Evolutionary conservation across 2,888 invertebrate genomes (phyloP), one percentile per base, ranked within the genome.

Genomic region (Orthonevra nobilis): DNA sequence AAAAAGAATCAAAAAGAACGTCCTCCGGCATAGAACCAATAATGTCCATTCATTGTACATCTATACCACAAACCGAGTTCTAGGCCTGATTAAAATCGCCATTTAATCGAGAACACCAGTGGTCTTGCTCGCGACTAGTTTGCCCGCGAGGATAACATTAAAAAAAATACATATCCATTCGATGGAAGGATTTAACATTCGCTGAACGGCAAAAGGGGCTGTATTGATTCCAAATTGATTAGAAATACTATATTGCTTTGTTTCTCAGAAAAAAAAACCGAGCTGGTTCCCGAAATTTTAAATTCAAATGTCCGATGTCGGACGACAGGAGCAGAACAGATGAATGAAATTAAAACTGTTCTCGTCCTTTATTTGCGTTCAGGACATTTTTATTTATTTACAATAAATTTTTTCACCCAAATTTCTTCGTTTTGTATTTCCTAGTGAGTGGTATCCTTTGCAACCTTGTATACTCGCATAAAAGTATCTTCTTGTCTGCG

Each of bases 21-120:
- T 14, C 42, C 20, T 20, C 14, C n/a, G n/a, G 3, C 14, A 38
- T 1, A 9, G 28, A 40, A 26, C 40, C 38, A 60, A 44, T 23
- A 20, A 36, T 48, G 17, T 36, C 28, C 12, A 10, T 20, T 63
- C 28, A 38, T 48, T 48, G 23, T 63, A 12, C n/a, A n/a, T n/a
- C n/a, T n/a, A n/a, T 50, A 36, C 6, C 7, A 38, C 14, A 48
- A 19, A 48, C 26, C 48, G 19, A 38, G 36, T 14, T 30, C n/a
- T 14, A 50, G 42, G 2, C 10, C 1, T 9, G 14, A 40, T 50
- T 30, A 40, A 63, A 63, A 50, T 30, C 2, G 14, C 4, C 12
- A 61, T 48, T 63, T 63, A 63, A 63, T 63, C 50, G 63, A 50
- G 63, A 30, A 34, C 44, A 10, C 23, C 12, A 40, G 50, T 48